Evolutionary conservation across 2,113 vertebrate genomes (phyloP), one percentile per base, ranked within the genome.

Genomic region (Zeus faber): DNA sequence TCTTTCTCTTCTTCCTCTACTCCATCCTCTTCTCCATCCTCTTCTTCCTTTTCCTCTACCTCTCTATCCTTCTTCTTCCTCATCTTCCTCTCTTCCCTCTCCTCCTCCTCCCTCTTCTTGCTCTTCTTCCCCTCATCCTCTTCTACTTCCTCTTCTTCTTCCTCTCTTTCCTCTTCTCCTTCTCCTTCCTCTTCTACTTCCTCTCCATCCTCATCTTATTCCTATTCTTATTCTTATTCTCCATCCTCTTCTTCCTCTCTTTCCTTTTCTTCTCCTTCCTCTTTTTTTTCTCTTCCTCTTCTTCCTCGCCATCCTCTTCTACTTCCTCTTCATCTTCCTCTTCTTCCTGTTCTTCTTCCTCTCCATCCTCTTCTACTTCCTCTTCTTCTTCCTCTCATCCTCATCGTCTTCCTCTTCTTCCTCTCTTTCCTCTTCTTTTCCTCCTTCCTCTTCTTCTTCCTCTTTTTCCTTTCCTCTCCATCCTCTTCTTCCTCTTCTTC

Each of bases 351-450:
- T 40, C 37, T 40, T 10, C 23, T 48, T 20, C 22, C 26, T 43
- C n/a, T 40, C 25, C 11, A 16, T 47, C 20, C 17, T 29, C n/a
- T 17, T 54, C 24, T 47, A n/a, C n/a, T n/a, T n/a, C 31, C 57
- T n/a, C 17, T 16, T 51, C 14, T 50, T 45, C 33, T 31, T 14
- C 6, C 44, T 25, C 11, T n/a, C 65, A 43, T 73, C 67, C 72
- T 82, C 45, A n/a, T n/a, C 75, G 70, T 35, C 65, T 49, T 48
- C 55, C 62, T 65, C n/a, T n/a, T n/a, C 79, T 49, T 64, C 49
- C 53, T 50, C 63, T 58, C 61, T 14, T 61, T 33, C 16, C 49
- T 22, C 17, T 14, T 13, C 16, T 18, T 13, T 23, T 60, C 41
- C 1, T 33, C 46, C 46, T 9, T 31, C 40, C 45, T 26, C 25